Evolutionary conservation across 1,140 invertebrate genomes (phyloP).

Genomic region (Homalodisca vitripennis): DNA sequence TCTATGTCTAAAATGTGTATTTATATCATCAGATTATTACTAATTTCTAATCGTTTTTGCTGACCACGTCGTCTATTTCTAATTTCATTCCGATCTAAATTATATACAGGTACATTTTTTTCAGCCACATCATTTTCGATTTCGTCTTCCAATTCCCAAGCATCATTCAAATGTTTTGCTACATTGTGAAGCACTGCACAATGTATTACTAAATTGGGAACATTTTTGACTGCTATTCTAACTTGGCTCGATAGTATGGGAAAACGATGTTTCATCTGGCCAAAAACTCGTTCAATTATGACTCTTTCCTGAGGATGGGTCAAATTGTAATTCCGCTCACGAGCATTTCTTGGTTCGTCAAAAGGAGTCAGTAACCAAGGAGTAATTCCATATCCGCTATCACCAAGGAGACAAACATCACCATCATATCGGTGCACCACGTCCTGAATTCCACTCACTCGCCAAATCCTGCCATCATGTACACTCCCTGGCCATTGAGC

Average conservation of each 20-base stretch:
- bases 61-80: background rate
- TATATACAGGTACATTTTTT: background rate
- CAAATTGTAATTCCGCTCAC: background rate
- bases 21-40: background rate
- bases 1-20: background rate
- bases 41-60: slow-evolving; percentile 8
- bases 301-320: background rate
- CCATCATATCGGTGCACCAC: background rate
- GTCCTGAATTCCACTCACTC: background rate
- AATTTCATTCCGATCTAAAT: background rate
- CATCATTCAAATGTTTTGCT: slow-evolving; percentile 21
- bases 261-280: slow-evolving; percentile 9
- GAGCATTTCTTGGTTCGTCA: background rate
- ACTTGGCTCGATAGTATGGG: background rate
- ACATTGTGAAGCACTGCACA: slow-evolving; percentile 16
- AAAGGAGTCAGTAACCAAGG: background rate
- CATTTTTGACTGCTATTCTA: background rate
- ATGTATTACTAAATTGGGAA: background rate
- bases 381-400: background rate
- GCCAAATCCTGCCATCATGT: slow-evolving; percentile 18
- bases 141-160: background rate
- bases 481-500: slow-evolving; percentile 17
- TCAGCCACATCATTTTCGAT: background rate
- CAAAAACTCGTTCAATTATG: slow-evolving; percentile 1
- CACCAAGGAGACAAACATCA: background rate